Evolutionary conservation across 2,113 vertebrate species (phyloP).

Genomic region (Glaucidium brasilianum): DNA sequence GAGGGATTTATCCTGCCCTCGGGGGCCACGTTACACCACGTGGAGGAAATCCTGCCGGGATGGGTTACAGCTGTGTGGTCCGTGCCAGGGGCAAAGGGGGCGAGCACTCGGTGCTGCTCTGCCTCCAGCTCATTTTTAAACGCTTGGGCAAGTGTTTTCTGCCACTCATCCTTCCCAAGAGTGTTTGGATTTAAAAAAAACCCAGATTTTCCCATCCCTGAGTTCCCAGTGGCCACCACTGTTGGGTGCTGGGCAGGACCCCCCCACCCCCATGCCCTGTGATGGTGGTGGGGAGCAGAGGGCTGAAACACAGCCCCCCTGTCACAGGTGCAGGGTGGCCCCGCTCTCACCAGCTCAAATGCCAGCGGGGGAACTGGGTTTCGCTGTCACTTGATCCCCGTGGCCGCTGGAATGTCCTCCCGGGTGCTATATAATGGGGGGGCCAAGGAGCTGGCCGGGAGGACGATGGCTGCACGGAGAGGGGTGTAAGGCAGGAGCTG

Average conservation of each 20-base stretch:
- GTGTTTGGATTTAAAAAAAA: background rate
- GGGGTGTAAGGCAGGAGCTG: background rate
- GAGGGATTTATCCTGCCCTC: too few relatives aligned
- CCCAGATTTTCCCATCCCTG: too few relatives aligned
- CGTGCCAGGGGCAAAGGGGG: rapidly evolving
- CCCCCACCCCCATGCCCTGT: background rate
- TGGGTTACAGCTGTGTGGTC: rapidly evolving
- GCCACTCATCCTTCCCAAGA: rapidly evolving
- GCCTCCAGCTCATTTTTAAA: background rate
- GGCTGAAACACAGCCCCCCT: background rate
- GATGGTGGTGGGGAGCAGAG: background rate
- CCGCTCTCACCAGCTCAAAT: background rate
- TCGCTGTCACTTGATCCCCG: background rate
- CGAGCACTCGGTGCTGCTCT: rapidly evolving
- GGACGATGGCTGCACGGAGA: background rate
- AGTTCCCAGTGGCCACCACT: background rate
- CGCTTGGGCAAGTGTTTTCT: rapidly evolving
- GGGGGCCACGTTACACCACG: rapidly evolving
- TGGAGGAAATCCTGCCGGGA: rapidly evolving
- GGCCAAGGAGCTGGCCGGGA: rapidly evolving
- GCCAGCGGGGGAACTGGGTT: background rate
- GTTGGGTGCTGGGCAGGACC: background rate
- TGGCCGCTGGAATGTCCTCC: background rate
- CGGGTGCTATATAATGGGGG: background rate
- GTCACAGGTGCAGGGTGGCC: background rate